phyloP scores from a whole-genome alignment of 2,888 invertebrate genomes.

The Prionchulus punctatus region DNA sequence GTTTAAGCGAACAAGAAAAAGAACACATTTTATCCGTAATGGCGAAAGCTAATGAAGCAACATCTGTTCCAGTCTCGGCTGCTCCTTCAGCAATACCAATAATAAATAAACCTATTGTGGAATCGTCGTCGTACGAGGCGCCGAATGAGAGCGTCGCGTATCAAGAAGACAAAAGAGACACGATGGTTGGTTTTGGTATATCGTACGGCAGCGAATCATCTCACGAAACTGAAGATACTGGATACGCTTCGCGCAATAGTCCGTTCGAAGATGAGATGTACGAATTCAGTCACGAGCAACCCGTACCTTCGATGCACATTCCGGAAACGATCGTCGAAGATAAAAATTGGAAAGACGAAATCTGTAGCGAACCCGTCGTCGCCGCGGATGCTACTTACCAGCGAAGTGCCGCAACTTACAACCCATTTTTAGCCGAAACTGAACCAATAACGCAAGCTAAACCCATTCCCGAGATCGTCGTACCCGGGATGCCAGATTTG shows the following conservation, averaged over 20 bases:
- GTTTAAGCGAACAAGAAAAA: not conserved
- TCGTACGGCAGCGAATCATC: slow-evolving; percentile 1
- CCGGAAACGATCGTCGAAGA: not conserved
- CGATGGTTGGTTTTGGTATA: not conserved
- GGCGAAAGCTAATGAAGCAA: not conserved
- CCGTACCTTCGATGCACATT: not conserved
- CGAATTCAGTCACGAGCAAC: not conserved
- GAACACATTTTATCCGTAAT: not conserved
- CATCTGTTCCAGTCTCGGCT: too few relatives aligned
- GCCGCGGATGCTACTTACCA: not conserved
- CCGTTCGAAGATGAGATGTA: slow-evolving; percentile 4
- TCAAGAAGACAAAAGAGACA: not conserved
- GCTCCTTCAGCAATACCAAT: too few relatives aligned
- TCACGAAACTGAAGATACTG: slow-evolving; percentile 6
- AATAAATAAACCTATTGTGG: too few relatives aligned
- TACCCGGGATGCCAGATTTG: slow-evolving; percentile 9
- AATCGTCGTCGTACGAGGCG: not conserved
- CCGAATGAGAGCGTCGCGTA: not conserved
- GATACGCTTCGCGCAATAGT: slow-evolving; percentile 1
- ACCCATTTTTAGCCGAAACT: not conserved
- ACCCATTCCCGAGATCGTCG: not conserved
- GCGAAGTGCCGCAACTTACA: not conserved
- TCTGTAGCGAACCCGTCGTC: not conserved
- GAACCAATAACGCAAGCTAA: not conserved
- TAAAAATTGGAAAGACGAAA: not conserved